Conservation (phyloP, 2,113 vertebrate species). For the Leucosticte australis region DNA sequence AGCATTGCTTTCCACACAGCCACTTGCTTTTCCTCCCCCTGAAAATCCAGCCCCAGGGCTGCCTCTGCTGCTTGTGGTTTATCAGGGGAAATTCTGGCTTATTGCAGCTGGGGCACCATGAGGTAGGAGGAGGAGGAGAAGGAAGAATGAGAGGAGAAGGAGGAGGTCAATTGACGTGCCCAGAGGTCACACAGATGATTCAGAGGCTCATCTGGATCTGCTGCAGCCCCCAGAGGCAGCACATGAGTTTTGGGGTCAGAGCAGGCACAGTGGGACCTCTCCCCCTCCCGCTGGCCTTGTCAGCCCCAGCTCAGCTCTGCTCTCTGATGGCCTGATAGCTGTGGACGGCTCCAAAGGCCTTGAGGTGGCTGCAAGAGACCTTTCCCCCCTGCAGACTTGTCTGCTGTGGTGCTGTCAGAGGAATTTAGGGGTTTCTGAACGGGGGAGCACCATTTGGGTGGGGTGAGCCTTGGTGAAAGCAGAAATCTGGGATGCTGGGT, state of each 20-base stretch:
- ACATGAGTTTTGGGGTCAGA: background rate
- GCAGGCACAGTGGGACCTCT: background rate
- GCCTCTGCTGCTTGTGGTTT: background rate
- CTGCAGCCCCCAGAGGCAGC: background rate
- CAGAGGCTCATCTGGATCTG: background rate
- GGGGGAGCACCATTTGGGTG: background rate
- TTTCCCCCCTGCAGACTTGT: background rate
- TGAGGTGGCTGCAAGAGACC: background rate
- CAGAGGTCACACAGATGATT: background rate
- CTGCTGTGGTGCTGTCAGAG: background rate
- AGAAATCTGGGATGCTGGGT: fast-evolving
- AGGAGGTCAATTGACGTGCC: background rate
- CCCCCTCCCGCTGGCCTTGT: background rate
- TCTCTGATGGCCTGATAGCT: background rate
- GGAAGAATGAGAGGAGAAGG: background rate
- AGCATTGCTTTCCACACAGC: background rate
- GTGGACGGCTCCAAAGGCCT: background rate
- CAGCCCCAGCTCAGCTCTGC: fast-evolving
- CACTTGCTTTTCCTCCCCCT: background rate
- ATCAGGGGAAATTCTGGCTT: background rate
- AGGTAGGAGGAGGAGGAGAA: background rate
- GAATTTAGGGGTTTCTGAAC: background rate
- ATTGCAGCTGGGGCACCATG: fast-evolving
- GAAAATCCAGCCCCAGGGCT: background rate
- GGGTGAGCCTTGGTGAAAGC: background rate